Evolutionary conservation across 2,797 vertebrate genomes (phyloP).

Genomic region (Tamandua tetradactyla): DNA sequence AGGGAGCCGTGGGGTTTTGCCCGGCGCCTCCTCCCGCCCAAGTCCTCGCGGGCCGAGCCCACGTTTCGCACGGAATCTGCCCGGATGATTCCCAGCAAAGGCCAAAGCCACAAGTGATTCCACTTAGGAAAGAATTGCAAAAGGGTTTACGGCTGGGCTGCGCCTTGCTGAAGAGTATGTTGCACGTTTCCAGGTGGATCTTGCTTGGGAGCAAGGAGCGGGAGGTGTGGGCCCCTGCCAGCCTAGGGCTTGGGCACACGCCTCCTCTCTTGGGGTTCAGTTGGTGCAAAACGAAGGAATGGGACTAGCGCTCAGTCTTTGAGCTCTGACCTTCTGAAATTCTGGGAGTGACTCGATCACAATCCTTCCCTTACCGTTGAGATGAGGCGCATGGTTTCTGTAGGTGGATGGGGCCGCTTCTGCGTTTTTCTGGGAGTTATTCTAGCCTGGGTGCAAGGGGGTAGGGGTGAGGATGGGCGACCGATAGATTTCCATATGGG

Average conservation of each 20-base stretch:
- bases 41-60: neutral
- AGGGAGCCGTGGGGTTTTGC: neutral
- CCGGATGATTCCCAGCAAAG: slow-evolving; percentile 31
- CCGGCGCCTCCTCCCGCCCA: neutral
- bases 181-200: neutral
- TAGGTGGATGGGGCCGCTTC: neutral
- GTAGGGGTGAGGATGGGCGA: neutral
- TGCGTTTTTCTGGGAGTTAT: neutral
- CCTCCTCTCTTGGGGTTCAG: neutral
- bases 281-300: neutral
- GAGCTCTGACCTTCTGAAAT: neutral
- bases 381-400: neutral
- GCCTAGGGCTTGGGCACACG: neutral
- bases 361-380: neutral
- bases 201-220: neutral
- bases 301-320: neutral
- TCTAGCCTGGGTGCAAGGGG: neutral
- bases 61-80: neutral
- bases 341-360: neutral
- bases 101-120: neutral
- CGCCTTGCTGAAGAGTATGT: neutral
- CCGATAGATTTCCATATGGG: neutral
- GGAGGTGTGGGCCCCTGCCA: neutral
- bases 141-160: neutral
- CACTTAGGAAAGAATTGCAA: neutral